Base-by-base conservation (phyloP, 1,140 invertebrate genomes). In the Trachymyrmex septentrionalis region DNA sequence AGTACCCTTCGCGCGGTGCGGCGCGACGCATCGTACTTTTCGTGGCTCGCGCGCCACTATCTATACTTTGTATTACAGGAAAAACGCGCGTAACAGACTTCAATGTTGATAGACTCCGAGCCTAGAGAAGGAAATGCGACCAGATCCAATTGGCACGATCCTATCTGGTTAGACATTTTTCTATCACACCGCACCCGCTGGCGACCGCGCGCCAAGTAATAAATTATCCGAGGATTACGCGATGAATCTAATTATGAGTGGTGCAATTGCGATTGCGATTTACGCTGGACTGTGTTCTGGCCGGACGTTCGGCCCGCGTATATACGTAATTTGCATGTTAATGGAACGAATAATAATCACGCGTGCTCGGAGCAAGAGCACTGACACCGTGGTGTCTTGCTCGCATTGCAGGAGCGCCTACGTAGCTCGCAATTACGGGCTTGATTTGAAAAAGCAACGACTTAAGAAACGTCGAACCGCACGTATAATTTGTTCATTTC, bases 271-370 rank as follows among this genome's bases (percentile, higher is more conserved):
- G n/a, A 84, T 61, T 73, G 55, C 80, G 80, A 84, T 61, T 75
- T 75, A 82, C 44, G 53, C 24, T 30, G 44, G 27, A 30, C 34
- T 34, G 34, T 34, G 34, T 9, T 30, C 69, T 14, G 44, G 27
- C 69, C 34, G 38, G 63, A 76, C 73, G 57, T 77, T 82, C 67
- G 80, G 30, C 55, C 44, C 80, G 38, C 53, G 12, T 24, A 27
- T 24, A 27, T 73, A 21, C 30, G 50, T 21, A 75, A 84, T 84
- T 84, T 84, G 80, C 80, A 84, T 84, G 80, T 84, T 84, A 84
- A 84, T 84, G 44, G 69, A 84, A 84, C 80, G 80, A 75, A 75
- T 84, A 84, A 84, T 84, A 84, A 84, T 73, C 80, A 34, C 69
- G 55, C 9, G 19, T 50, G 80, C 69, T 75, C 38, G 34, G 24